Evolutionary conservation across 1,140 invertebrate species (phyloP).

Genomic region (Microplitis mediator): DNA sequence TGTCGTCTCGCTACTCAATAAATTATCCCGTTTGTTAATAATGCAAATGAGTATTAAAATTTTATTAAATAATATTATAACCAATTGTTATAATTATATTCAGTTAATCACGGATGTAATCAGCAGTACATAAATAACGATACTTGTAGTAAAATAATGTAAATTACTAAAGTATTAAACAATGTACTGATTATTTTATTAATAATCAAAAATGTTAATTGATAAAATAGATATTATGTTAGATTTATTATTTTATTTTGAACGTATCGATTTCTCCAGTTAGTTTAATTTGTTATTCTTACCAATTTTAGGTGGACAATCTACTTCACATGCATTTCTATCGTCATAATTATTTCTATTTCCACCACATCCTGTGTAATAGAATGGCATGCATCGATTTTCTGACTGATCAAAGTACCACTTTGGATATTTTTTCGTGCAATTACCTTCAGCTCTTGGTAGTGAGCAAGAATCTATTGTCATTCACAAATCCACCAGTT

Average conservation of each 20-base stretch:
- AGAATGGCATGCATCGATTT: constrained; percentile 92
- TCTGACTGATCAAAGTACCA: constrained; percentile 88
- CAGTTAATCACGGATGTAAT: too few relatives aligned
- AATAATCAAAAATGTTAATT: not conserved
- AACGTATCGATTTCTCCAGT: constrained; percentile 9
- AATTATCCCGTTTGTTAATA: too few relatives aligned
- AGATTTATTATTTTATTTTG: not conserved
- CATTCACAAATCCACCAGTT: constrained; percentile 35
- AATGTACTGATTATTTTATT: not conserved
- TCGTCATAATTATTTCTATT: constrained; percentile 87
- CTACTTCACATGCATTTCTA: constrained; percentile 76
- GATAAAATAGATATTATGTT: not conserved
- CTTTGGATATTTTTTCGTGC: constrained; percentile 74
- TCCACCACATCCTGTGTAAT: constrained; percentile 90
- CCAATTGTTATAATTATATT: too few relatives aligned
- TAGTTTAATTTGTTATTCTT: constrained; percentile 56
- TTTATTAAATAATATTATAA: too few relatives aligned
- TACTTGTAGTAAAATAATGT: too few relatives aligned
- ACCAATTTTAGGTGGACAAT: constrained; percentile 82
- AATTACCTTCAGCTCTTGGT: constrained; percentile 79
- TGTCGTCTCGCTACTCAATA: too few relatives aligned
- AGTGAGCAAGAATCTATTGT: constrained; percentile 78
- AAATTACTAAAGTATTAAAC: too few relatives aligned
- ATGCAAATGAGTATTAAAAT: too few relatives aligned
- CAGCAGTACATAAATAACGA: too few relatives aligned